Evolutionary conservation across 2,113 vertebrate species (phyloP).

Genomic region (Urocitellus parryii): DNA sequence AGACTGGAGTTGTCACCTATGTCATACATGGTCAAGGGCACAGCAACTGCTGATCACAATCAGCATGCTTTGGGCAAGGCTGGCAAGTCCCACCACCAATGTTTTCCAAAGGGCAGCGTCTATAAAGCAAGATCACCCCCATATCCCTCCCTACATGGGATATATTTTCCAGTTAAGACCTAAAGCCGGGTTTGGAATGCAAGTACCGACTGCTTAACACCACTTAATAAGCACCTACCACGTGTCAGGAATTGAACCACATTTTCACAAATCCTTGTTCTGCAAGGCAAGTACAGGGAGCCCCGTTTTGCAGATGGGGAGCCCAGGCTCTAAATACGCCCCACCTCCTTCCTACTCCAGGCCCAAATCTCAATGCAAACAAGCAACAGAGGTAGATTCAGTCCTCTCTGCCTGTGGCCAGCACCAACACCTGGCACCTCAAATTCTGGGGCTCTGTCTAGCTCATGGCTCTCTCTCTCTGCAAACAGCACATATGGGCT

Average conservation of each 20-base stretch:
- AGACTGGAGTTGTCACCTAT: not conserved
- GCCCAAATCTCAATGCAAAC: not conserved
- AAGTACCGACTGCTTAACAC: slow-evolving; percentile 2
- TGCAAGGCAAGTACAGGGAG: not conserved
- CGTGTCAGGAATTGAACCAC: not conserved
- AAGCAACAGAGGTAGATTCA: not conserved
- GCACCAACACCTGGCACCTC: not conserved
- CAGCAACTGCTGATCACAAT: not conserved
- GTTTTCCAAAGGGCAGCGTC: not conserved
- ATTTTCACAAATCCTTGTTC: not conserved
- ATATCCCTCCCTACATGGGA: not conserved
- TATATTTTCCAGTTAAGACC: slow-evolving; percentile 41
- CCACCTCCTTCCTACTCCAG: not conserved
- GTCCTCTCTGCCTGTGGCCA: not conserved
- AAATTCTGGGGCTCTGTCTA: not conserved
- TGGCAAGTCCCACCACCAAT: not conserved
- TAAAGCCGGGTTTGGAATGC: slow-evolving; percentile 41
- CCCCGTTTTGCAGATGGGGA: not conserved
- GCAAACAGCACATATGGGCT: not conserved
- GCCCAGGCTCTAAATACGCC: not conserved
- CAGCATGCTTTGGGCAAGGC: not conserved
- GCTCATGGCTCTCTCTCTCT: not conserved
- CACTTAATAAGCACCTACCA: slow-evolving; percentile 31
- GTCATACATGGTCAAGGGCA: not conserved
- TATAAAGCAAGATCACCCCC: not conserved